Evolutionary conservation across 1,140 invertebrate species (phyloP).

Genomic region (Lordiphosa clarofinis): DNA sequence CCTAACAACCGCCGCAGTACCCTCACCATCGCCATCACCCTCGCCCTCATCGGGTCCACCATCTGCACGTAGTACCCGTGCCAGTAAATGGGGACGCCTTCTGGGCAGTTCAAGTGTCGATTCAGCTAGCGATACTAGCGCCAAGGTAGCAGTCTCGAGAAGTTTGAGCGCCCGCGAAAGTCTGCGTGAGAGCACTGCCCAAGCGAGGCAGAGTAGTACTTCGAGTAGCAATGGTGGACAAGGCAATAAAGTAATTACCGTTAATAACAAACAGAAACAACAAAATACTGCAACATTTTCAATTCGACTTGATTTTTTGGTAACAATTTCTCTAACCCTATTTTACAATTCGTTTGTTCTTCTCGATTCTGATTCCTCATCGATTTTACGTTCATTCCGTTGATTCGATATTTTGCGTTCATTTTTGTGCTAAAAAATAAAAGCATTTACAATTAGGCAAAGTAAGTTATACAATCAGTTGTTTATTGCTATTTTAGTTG

Average conservation of each 20-base stretch:
- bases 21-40: constrained; percentile 83
- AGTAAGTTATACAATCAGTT: constrained; percentile 64
- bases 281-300: constrained; percentile 15
- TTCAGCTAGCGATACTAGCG: constrained; percentile 80
- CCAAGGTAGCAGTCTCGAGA: constrained; percentile 83
- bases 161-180: constrained; percentile 85
- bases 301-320: constrained; percentile 21
- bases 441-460: constrained; percentile 77
- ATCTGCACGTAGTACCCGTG: constrained; percentile 80
- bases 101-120: constrained; percentile 88
- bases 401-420: constrained; percentile 47
- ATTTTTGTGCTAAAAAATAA: constrained; percentile 44
- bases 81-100: constrained; percentile 90
- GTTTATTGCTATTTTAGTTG: constrained; percentile 48
- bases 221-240: constrained; percentile 81
- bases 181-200: constrained; percentile 81
- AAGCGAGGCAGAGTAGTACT: constrained; percentile 80
- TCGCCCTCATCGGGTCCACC: constrained; percentile 81
- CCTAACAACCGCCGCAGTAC: constrained; percentile 80
- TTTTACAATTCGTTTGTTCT: constrained; percentile 55
- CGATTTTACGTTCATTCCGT: constrained; percentile 15
- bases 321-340: constrained; percentile 23
- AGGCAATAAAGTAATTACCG: constrained; percentile 83
- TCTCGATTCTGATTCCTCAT: constrained; percentile 26
- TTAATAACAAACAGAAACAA: constrained; percentile 15